These are phyloP conservation scores for Chloropsis cyanopogon DNA, from an alignment of 2,113 vertebrate genomes.

Conservation along the genomic window DNA sequence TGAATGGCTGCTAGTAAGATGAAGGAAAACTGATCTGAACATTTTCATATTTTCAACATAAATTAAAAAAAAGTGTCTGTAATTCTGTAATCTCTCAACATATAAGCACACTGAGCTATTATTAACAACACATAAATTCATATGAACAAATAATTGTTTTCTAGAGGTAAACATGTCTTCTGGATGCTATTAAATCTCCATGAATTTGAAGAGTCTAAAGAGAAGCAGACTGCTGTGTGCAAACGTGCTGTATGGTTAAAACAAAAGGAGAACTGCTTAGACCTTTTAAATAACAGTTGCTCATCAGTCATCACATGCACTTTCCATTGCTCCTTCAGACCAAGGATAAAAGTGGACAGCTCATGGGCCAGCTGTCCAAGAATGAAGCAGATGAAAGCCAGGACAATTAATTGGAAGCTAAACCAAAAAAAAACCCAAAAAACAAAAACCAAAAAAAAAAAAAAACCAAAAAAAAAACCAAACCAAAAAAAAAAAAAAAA, in stretches of 20 bases:
- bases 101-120: not conserved
- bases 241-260: not conserved
- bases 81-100: not conserved
- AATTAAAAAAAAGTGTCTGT: not conserved
- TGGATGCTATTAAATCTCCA: not conserved
- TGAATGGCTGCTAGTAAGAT: not conserved
- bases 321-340: not conserved
- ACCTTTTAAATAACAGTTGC: not conserved
- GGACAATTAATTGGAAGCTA: not conserved
- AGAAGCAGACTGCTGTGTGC: not conserved
- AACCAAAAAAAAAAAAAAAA: no score
- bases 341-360: not conserved
- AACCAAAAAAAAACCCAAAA: not conserved
- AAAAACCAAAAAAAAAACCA: no score
- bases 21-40: not conserved
- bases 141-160: constrained; percentile 6
- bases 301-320: not conserved
- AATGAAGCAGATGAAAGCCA: not conserved
- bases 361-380: not conserved
- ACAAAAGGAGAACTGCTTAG: not conserved
- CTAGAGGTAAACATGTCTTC: not conserved
- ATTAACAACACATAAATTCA: not conserved
- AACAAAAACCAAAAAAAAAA: no score
- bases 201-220: not conserved
- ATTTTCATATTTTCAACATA: not conserved